phyloP scores from a whole-genome alignment of 2,797 vertebrate genomes.

The Gallinago solitaria region DNA sequence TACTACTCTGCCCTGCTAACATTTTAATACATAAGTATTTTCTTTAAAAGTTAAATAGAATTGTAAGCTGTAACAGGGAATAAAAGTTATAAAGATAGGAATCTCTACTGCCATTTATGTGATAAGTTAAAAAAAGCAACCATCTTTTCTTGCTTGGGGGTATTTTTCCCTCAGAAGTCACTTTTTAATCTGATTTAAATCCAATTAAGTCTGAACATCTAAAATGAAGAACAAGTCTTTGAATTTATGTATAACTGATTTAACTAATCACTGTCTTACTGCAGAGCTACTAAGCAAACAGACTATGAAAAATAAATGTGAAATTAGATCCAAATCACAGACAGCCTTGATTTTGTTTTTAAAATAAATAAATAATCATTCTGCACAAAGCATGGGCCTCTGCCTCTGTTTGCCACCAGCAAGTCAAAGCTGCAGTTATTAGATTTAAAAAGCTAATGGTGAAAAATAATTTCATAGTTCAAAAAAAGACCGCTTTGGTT shows the following conservation, averaged over 20 bases:
- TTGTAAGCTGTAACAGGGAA: not conserved
- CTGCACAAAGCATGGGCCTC: not conserved
- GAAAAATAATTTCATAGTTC: not conserved
- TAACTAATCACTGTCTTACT: constrained; percentile 38
- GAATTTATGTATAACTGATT: constrained; percentile 60
- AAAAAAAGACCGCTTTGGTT: not conserved
- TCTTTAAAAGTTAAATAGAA: constrained; percentile 22
- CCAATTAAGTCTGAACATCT: constrained; percentile 62
- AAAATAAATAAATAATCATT: constrained; percentile 24
- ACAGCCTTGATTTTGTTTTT: constrained; percentile 30
- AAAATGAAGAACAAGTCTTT: constrained; percentile 60
- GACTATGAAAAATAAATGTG: constrained; percentile 38
- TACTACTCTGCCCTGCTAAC: not conserved
- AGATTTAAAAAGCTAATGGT: not conserved
- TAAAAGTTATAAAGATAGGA: constrained; percentile 44
- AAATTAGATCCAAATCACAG: constrained; percentile 42
- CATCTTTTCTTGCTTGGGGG: constrained; percentile 45
- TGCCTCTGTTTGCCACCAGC: not conserved
- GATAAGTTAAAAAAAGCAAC: constrained; percentile 25
- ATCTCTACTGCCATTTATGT: constrained; percentile 35
- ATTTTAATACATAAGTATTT: not conserved
- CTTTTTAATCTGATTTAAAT: constrained; percentile 69
- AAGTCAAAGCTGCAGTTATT: not conserved
- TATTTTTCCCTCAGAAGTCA: constrained; percentile 57
- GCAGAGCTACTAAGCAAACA: constrained; percentile 25